Evolutionary conservation across 2,113 vertebrate genomes (phyloP), one percentile per base, ranked within the genome.

Genomic region (Spermophilus dauricus): DNA sequence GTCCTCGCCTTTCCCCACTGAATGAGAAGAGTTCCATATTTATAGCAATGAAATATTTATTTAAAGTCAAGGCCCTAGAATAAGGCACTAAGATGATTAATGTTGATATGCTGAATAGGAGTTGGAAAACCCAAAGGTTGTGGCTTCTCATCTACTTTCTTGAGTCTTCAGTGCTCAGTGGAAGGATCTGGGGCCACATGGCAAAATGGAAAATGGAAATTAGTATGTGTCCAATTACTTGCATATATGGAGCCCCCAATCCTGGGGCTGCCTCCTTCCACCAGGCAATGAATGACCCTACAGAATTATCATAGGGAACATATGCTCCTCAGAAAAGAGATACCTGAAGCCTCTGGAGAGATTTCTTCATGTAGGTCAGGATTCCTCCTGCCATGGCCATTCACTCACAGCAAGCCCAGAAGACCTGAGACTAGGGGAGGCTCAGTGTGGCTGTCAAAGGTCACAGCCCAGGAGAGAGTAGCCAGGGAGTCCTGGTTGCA

Each of bases 121-220:
- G 78, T 86, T 34, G 42, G 63, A 39, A 89, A 82, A 10, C 42
- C 28, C 83, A 80, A 63, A 82, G 63, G 34, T 72, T 87, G 70
- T 34, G 14, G 34, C 82, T 70, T 75, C 69, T 85, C 20, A 24
- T 17, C 48, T 82, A 45, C 48, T 65, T 94, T 69, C 63, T n/a
- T 95, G 17, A 1, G 5, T 78, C 45, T 34, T 84, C 37, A 73
- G 1, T 39, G 75, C 28, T 75, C 63, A 58, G 0, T 11, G 17
- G 86, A 78, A 95, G 42, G 63, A 89, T n/a, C 83, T 63, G 53
- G 24, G 26, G 17, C 78, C 81, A 93, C 32, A 2, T 56, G 65
- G 65, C n/a, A 86, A 86, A 93, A 92, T n/a, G 20, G n/a, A 37
- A 78, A 70, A 24, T 9, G 76, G 37, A 89, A 78, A 87, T 89